Evolutionary conservation across 2,113 vertebrate species (phyloP).

Genomic region (Ctenodactylus gundi): DNA sequence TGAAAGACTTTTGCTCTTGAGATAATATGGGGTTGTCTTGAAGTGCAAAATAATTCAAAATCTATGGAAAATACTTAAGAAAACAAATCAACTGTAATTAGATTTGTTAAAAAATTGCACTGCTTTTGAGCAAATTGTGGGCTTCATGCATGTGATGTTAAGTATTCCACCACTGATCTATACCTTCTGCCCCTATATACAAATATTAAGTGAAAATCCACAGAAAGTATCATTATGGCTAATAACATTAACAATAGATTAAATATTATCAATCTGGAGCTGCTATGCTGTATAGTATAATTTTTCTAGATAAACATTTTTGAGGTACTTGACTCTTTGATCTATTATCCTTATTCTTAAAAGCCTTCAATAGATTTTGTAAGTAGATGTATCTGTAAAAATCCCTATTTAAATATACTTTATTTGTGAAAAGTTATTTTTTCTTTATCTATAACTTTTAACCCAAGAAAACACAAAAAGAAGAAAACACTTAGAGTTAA

Average conservation of each 20-base stretch:
- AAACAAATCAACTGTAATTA: neutral
- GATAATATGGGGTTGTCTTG: neutral
- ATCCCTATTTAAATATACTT: neutral
- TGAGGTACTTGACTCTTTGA: neutral
- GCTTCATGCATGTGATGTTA: too few species aligned
- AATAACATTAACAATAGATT: neutral
- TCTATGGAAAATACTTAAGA: neutral
- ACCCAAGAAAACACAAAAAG: neutral
- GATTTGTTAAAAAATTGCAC: too few species aligned
- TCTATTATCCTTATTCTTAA: neutral
- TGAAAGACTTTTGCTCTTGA: neutral
- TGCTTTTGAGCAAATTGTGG: too few species aligned
- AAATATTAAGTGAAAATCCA: neutral
- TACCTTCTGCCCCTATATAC: too few species aligned
- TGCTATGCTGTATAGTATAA: neutral
- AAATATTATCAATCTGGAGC: neutral
- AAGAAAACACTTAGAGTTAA: neutral
- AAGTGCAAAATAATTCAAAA: conserved; percentile 1
- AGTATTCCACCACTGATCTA: too few species aligned
- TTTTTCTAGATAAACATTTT: neutral
- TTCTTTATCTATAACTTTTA: neutral
- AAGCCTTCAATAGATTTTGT: neutral
- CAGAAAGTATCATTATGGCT: neutral
- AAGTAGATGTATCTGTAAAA: neutral
- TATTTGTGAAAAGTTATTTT: neutral